Percentiles rank a stretch among this genome's conserved stretches.
These are phyloP conservation scores for Silvanus unidentatus DNA, from an alignment of 2,888 invertebrate genomes.

Conservation along the genomic window DNA sequence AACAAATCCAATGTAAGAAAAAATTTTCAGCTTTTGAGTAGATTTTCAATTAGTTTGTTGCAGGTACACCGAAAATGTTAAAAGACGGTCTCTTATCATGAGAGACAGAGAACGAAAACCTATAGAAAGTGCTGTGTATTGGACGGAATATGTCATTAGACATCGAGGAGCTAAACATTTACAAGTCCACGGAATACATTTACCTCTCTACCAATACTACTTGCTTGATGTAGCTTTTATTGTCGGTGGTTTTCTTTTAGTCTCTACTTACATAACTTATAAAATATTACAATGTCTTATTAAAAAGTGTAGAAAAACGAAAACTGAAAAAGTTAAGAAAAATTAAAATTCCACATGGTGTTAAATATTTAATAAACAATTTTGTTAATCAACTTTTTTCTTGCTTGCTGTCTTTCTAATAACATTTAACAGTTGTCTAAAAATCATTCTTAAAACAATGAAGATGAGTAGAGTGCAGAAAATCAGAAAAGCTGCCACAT, in stretches of 20 bases:
- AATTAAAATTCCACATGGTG: too few relatives aligned
- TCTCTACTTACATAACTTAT: neutral
- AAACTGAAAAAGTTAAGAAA: too few relatives aligned
- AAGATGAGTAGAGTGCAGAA: neutral
- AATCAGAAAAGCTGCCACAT: neutral
- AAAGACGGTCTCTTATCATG: slow-evolving; percentile 3
- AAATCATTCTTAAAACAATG: neutral
- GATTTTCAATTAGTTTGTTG: neutral
- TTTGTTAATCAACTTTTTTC: too few relatives aligned
- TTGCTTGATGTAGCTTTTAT: slow-evolving; percentile 6
- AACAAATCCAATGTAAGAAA: slow-evolving; percentile 34
- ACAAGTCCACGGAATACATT: slow-evolving; percentile 3
- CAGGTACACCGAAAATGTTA: slow-evolving; percentile 3
- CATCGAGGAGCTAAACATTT: slow-evolving; percentile 10
- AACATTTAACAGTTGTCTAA: too few relatives aligned
- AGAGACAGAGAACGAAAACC: slow-evolving; percentile 5
- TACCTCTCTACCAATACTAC: slow-evolving; percentile 7
- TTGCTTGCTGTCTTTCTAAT: too few relatives aligned
- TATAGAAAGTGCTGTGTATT: slow-evolving; percentile 8
- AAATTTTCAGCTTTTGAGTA: neutral
- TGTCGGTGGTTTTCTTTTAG: neutral
- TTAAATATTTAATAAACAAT: too few relatives aligned
- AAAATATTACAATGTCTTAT: neutral
- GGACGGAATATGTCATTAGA: slow-evolving; percentile 4
- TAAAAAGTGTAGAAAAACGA: neutral